Evolutionary conservation across 2,113 vertebrate species (phyloP).

Genomic region (Festucalex cinctus): DNA sequence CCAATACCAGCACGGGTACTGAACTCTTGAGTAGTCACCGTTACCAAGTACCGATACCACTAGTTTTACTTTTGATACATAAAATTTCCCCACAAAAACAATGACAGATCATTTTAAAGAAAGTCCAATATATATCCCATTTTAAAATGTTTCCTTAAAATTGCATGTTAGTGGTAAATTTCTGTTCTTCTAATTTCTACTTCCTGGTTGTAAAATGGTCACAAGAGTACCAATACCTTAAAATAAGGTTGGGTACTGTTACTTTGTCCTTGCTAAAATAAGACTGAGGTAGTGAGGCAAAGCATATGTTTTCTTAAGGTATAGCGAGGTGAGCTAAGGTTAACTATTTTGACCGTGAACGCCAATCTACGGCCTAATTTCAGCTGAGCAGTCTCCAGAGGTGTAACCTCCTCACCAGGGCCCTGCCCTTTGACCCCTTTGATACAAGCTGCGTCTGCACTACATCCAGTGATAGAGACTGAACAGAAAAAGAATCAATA

Average conservation of each 20-base stretch:
- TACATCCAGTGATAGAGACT: constrained; percentile 36
- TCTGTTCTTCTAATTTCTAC: too few species aligned
- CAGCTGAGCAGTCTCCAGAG: constrained; percentile 58
- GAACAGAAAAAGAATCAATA: constrained; percentile 19
- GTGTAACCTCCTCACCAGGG: constrained; percentile 41
- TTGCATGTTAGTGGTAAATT: too few species aligned
- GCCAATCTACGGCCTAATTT: constrained; percentile 64
- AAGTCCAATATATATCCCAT: too few species aligned
- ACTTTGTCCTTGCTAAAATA: not conserved
- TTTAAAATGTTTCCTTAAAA: too few species aligned
- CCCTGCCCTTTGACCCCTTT: constrained; percentile 53
- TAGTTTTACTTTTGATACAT: too few species aligned
- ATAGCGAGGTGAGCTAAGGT: constrained; percentile 57
- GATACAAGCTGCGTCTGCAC: constrained; percentile 38
- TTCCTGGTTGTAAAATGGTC: too few species aligned
- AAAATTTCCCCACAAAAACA: too few species aligned
- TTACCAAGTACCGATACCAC: too few species aligned
- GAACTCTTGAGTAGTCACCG: too few species aligned
- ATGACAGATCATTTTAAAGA: too few species aligned
- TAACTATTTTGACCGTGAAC: constrained; percentile 68
- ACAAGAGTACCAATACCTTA: too few species aligned
- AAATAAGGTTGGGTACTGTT: not conserved
- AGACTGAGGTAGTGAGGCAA: constrained; percentile 38
- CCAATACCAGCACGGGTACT: too few species aligned
- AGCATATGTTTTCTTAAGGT: constrained; percentile 65